phyloP scores from a whole-genome alignment of 2,888 invertebrate species.

The Drosophila peninsularis region DNA sequence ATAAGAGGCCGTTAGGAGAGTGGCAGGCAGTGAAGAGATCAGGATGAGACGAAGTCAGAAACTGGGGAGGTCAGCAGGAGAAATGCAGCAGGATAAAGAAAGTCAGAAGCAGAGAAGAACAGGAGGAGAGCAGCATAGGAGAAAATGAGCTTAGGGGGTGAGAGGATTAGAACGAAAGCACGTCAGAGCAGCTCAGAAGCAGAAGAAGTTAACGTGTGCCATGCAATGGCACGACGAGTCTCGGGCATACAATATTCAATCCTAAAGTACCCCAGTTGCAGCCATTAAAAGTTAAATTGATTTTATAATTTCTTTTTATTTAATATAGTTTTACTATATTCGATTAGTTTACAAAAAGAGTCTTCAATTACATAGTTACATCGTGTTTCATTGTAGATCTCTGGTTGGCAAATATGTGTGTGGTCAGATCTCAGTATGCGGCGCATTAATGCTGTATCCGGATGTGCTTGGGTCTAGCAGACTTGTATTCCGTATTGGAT shows the following conservation, averaged over 20 bases:
- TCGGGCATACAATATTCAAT: no score
- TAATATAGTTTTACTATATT: slow-evolving; percentile 2
- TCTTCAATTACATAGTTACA: neutral
- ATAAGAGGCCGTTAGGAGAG: no score
- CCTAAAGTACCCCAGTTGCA: no score
- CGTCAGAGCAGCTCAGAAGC: no score
- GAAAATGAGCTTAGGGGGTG: neutral
- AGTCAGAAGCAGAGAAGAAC: neutral
- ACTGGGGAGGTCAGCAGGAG: neutral
- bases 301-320: neutral
- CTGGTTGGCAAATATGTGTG: neutral
- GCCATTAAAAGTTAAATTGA: neutral
- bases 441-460: neutral
- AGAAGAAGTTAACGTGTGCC: no score
- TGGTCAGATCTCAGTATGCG: neutral
- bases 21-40: neutral
- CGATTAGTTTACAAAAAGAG: neutral
- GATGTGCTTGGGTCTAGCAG: neutral
- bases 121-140: neutral
- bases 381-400: neutral
- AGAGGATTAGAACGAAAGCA: no score
- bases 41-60: neutral
- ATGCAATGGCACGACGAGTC: no score
- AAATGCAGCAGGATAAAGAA: neutral
- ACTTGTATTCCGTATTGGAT: no score